Percentiles rank a stretch among this genome's conserved stretches.
phyloP scores from a whole-genome alignment of 2,888 invertebrate genomes.

The Ligdia adustata region DNA sequence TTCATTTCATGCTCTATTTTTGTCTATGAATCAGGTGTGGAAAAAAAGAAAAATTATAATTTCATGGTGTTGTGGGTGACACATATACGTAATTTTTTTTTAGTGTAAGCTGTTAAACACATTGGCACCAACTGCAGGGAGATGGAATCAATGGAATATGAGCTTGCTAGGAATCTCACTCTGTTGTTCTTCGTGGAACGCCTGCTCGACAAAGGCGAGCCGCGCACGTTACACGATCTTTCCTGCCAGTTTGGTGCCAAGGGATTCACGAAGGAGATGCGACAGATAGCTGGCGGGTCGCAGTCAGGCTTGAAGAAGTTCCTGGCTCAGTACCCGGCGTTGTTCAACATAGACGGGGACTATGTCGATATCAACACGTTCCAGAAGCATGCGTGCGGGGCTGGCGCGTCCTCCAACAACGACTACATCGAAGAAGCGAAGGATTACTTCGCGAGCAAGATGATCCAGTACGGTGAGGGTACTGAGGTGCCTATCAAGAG shows the following conservation, averaged over 20 bases:
- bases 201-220: slow-evolving; percentile 97
- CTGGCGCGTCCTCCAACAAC: slow-evolving; percentile 87
- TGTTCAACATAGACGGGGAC: slow-evolving; percentile 97
- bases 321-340: slow-evolving; percentile 96
- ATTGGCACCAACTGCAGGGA: slow-evolving; percentile 82
- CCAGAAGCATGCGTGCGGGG: slow-evolving; percentile 84
- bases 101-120: slow-evolving; percentile 74
- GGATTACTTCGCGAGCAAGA: slow-evolving; percentile 97
- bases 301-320: slow-evolving; percentile 99
- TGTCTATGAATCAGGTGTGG: slow-evolving; percentile 66
- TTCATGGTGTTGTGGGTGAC: slow-evolving; percentile 84
- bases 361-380: slow-evolving; percentile 94
- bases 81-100: slow-evolving; percentile 81
- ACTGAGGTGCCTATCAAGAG: slow-evolving; percentile 99
- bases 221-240: slow-evolving; percentile 97
- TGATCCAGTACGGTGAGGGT: slow-evolving; percentile 97
- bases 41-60: slow-evolving; percentile 79
- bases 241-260: slow-evolving; percentile 99
- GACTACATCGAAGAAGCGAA: slow-evolving; percentile 98
- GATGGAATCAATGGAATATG: slow-evolving; percentile 98
- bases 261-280: slow-evolving; percentile 99
- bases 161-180: slow-evolving; percentile 96
- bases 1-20: slow-evolving; percentile 56
- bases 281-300: slow-evolving; percentile 97
- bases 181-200: slow-evolving; percentile 99